Evolutionary conservation across 2,888 invertebrate genomes (phyloP), one percentile per base, ranked within the genome.

Genomic region (Hypomecis punctinalis): DNA sequence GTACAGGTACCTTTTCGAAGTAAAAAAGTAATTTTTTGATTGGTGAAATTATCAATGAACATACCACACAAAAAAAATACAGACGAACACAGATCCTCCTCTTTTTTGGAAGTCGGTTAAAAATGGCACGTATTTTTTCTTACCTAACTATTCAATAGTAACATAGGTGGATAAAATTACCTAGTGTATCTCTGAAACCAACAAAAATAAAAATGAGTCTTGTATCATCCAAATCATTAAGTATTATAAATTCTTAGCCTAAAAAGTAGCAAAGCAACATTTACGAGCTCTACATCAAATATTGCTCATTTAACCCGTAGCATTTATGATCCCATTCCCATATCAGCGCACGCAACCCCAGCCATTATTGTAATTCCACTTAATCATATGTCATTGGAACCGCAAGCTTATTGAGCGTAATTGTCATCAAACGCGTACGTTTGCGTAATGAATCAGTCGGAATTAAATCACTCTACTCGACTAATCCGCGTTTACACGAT

Each of bases 391-490:
- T 76, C 78, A 76, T 76, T 72, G 74, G 71, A 75, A 71, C 72
- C 73, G 78, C 74, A 73, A 72, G 75, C 73, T 77, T 80, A 83
- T 82, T 85, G 84, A 78, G 80, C 79, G 77, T 82, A 81, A 86
- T 82, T 79, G 80, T 80, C 81, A 82, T 84, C 80, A 84, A 83
- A 82, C 80, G 78, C 51, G 68, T 61, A 69, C 74, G 76, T 75
- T 78, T 76, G 73, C 77, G 78, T 79, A 84, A 83, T 86, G 83
- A 88, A 88, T 86, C 83, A 82, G 77, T 75, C 66, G 78, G 83
- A 86, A 86, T 90, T 88, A 87, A 90, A 90, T 88, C 88, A 88
- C 81, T 84, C 78, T 69, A 65, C 72, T 73, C 74, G 80, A 81
- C 77, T 86, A 81, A 86, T 84, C 80, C 80, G 73, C 72, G 79